These are phyloP conservation scores for Matsumyia berberina DNA, from an alignment of 2,888 invertebrate genomes.

Conservation along the genomic window DNA sequence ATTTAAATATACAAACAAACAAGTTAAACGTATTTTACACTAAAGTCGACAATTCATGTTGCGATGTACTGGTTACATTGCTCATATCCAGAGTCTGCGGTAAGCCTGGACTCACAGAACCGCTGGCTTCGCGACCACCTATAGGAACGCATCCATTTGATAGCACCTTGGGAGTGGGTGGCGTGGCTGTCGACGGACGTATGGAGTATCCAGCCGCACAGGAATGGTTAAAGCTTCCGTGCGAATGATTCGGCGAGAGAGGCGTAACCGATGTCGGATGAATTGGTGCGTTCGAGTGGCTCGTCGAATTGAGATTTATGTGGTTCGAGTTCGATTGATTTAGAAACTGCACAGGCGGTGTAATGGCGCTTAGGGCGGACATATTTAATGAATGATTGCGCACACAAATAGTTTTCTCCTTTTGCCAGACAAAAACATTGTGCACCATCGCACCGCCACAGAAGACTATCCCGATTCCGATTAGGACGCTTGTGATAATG, in stretches of 20 bases:
- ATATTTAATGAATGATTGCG: conserved; percentile 81
- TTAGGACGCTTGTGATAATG: conserved; percentile 94
- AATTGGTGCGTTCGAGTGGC: conserved; percentile 77
- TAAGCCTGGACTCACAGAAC: conserved; percentile 88
- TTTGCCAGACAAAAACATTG: conserved; percentile 97
- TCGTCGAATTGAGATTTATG: conserved; percentile 69
- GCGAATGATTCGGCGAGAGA: conserved; percentile 84
- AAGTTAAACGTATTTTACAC: conserved; percentile 84
- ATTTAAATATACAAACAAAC: conserved; percentile 35
- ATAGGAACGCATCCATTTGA: conserved; percentile 77
- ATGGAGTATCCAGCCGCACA: conserved; percentile 80
- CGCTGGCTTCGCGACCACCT: conserved; percentile 84
- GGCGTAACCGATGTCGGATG: conserved; percentile 84
- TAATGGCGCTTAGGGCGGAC: conserved; percentile 66
- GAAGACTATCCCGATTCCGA: conserved; percentile 95
- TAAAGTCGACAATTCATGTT: conserved; percentile 89
- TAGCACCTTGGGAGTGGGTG: conserved; percentile 83
- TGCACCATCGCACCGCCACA: conserved; percentile 97
- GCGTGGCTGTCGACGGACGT: conserved; percentile 84
- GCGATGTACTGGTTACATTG: conserved; percentile 87
- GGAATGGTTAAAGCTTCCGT: conserved; percentile 84
- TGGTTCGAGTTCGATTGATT: conserved; percentile 66
- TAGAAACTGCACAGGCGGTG: conserved; percentile 68
- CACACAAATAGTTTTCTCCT: conserved; percentile 93
- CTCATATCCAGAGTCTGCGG: conserved; percentile 87